Evolutionary conservation across 2,888 invertebrate genomes (phyloP).

Genomic region (Lepetodrilus schrolli): DNA sequence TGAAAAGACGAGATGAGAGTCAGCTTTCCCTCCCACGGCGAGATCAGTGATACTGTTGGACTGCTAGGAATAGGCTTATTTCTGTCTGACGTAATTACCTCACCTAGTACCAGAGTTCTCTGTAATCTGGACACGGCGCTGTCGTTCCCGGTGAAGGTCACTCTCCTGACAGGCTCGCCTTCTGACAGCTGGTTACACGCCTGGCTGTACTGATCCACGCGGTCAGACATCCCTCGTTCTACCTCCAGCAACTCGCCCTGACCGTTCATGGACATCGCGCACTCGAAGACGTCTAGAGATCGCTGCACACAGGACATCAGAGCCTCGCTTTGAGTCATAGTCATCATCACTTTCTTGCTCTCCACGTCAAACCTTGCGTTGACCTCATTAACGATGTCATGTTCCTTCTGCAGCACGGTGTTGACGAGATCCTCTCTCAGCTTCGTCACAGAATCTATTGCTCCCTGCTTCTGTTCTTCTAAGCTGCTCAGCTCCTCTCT

Average conservation of each 20-base stretch:
- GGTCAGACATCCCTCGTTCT: not conserved
- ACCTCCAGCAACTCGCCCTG: conserved; percentile 12
- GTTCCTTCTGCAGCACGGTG: conserved; percentile 21
- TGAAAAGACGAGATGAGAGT: conserved; percentile 38
- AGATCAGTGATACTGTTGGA: not conserved
- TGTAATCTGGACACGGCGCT: not conserved
- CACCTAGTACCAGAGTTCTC: not conserved
- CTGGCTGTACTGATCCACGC: not conserved
- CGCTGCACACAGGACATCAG: conserved; percentile 27
- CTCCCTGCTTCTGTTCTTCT: conserved; percentile 27
- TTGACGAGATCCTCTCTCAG: conserved; percentile 30
- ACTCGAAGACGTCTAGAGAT: conserved; percentile 25
- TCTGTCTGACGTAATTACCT: not conserved
- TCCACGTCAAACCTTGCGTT: conserved; percentile 5
- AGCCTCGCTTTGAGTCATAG: conserved; percentile 23
- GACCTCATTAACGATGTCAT: conserved; percentile 7
- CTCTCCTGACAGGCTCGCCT: not conserved
- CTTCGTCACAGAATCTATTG: conserved; percentile 6
- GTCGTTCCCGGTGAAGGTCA: not conserved
- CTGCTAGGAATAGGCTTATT: not conserved
- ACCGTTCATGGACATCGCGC: conserved; percentile 12
- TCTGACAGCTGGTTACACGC: not conserved
- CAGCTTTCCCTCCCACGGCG: conserved; percentile 7
- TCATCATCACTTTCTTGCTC: not conserved
- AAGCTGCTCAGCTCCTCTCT: not conserved